These are phyloP conservation scores for Sericinus montela DNA, from an alignment of 2,888 invertebrate genomes.

Conservation along the genomic window DNA sequence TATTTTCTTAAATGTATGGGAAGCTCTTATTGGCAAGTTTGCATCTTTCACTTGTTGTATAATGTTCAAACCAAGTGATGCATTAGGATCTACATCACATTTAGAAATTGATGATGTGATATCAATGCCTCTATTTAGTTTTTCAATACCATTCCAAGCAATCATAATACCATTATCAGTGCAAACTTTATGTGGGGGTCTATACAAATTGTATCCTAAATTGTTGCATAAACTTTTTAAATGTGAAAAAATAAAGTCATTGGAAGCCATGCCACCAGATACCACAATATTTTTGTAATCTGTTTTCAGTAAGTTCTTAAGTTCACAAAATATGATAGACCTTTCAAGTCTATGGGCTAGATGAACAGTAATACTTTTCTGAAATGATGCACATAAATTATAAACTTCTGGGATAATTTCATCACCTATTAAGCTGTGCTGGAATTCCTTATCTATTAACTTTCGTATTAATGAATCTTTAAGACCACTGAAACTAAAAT, in stretches of 20 bases:
- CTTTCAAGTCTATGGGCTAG: constrained; percentile 90
- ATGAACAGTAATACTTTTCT: constrained; percentile 86
- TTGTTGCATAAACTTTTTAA: constrained; percentile 83
- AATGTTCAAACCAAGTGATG: constrained; percentile 81
- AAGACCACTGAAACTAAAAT: constrained; percentile 94
- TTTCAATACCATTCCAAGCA: constrained; percentile 98
- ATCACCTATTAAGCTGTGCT: constrained; percentile 80
- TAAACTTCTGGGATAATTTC: constrained; percentile 85
- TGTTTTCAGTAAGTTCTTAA: constrained; percentile 74
- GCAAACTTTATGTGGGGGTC: constrained; percentile 92
- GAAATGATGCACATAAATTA: constrained; percentile 93
- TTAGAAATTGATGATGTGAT: constrained; percentile 64
- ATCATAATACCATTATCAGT: constrained; percentile 99
- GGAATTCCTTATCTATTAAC: constrained; percentile 79
- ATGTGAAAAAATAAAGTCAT: constrained; percentile 87
- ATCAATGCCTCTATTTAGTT: constrained; percentile 68
- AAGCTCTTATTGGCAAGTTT: constrained; percentile 63
- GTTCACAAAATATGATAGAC: constrained; percentile 86
- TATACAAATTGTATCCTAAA: constrained; percentile 81
- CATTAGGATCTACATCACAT: constrained; percentile 79
- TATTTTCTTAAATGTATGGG: constrained; percentile 12
- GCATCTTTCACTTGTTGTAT: constrained; percentile 75
- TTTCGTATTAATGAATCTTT: constrained; percentile 80
- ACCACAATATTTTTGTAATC: constrained; percentile 84
- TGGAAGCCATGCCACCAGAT: constrained; percentile 98